A percentile compares a stretch with the other conserved stretches of the same genome.
These are phyloP conservation scores for Dolichopus griseipennis DNA, from an alignment of 2,888 invertebrate genomes.

Conservation along the genomic window DNA sequence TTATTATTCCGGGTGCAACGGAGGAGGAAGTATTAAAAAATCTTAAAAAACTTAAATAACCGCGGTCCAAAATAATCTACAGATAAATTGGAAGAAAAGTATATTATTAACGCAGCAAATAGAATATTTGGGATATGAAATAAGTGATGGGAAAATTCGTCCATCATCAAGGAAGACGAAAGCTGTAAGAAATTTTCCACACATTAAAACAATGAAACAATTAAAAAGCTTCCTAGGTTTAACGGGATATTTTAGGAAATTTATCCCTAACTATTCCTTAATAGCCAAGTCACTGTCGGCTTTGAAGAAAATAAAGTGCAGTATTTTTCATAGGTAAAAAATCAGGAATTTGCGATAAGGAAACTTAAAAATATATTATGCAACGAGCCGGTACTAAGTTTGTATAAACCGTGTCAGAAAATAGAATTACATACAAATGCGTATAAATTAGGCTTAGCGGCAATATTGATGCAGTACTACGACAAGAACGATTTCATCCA, in stretches of 20 bases:
- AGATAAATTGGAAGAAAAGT: slow-evolving; percentile 22
- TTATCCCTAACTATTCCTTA: slow-evolving; percentile 22
- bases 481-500: slow-evolving; percentile 11
- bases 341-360: slow-evolving; percentile 22
- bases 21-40: too few species aligned
- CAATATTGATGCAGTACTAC: slow-evolving; percentile 1
- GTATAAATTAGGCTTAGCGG: slow-evolving; percentile 16
- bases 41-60: too few species aligned
- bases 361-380: slow-evolving; percentile 15
- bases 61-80: slow-evolving; percentile 27
- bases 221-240: slow-evolving; percentile 19
- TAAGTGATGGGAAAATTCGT: slow-evolving; percentile 21
- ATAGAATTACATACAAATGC: slow-evolving; percentile 12
- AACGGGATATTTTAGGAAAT: slow-evolving; percentile 25
- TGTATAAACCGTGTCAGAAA: background rate
- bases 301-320: too few species aligned
- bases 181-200: slow-evolving; percentile 26
- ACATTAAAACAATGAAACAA: slow-evolving; percentile 25
- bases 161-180: slow-evolving; percentile 25
- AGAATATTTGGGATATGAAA: slow-evolving; percentile 22
- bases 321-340: slow-evolving; percentile 22
- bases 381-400: background rate
- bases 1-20: too few species aligned
- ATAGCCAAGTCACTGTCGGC: slow-evolving; percentile 22
- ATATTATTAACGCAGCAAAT: slow-evolving; percentile 20